phyloP scores from a whole-genome alignment of 2,888 invertebrate genomes.

The Hirudinaria manillensis region DNA sequence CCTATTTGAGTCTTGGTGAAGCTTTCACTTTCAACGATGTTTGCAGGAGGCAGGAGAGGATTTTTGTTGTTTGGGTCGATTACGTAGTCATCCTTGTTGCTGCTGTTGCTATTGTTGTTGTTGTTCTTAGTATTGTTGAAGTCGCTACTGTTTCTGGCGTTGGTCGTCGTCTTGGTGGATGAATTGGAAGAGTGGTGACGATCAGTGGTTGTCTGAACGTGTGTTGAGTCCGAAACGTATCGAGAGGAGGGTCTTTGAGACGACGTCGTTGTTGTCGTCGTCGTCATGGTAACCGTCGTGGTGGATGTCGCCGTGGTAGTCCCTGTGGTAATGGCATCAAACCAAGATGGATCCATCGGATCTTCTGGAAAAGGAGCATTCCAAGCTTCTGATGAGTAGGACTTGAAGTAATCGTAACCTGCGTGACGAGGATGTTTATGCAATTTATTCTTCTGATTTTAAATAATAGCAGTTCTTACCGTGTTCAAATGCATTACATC shows the following conservation, averaged over 20 bases:
- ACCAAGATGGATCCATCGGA: neutral
- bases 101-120: neutral
- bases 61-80: neutral
- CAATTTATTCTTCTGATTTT: neutral
- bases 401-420: slow-evolving; percentile 21
- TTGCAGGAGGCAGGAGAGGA: neutral
- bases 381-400: neutral
- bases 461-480: too few relatives aligned
- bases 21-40: neutral
- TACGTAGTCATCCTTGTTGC: neutral
- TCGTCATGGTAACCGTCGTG: neutral
- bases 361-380: neutral
- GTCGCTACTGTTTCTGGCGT: neutral
- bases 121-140: neutral
- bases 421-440: neutral
- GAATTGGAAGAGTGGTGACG: too few relatives aligned
- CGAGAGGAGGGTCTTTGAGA: neutral
- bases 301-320: neutral
- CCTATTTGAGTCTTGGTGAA: neutral
- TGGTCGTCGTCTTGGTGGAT: slow-evolving; percentile 11
- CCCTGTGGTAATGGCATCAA: slow-evolving; percentile 5
- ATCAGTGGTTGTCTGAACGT: too few relatives aligned
- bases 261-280: neutral
- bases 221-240: neutral
- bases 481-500: too few relatives aligned